These are phyloP conservation scores for Crotalus horridus DNA, from an alignment of 2,113 vertebrate genomes.

Conservation along the genomic window DNA sequence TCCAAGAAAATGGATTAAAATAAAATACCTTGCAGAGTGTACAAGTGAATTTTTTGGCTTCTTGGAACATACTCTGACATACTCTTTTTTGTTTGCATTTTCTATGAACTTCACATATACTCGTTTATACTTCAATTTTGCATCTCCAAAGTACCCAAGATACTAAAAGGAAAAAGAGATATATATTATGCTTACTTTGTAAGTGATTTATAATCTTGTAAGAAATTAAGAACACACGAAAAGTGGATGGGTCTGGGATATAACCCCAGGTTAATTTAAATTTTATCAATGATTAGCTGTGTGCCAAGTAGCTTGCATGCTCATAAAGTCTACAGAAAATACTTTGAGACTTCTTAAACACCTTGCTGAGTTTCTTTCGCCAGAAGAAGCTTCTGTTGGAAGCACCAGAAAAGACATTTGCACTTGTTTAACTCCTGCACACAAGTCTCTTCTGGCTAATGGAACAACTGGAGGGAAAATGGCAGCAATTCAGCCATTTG, in stretches of 20 bases:
- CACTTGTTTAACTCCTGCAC: not conserved
- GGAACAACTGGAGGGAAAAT: not conserved
- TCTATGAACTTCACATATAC: slow-evolving; percentile 97
- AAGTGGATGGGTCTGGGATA: not conserved
- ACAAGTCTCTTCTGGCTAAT: not conserved
- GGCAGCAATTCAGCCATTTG: not conserved
- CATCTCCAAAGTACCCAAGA: slow-evolving; percentile 96
- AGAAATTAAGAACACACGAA: not conserved
- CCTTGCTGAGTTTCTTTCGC: not conserved
- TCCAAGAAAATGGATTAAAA: slow-evolving; percentile 32
- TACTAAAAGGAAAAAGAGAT: slow-evolving; percentile 71
- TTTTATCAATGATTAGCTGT: not conserved
- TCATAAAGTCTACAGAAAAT: not conserved
- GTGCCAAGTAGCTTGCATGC: not conserved
- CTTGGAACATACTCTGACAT: slow-evolving; percentile 92
- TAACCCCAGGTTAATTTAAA: not conserved
- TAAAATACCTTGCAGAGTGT: slow-evolving; percentile 84
- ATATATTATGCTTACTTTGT: slow-evolving; percentile 1
- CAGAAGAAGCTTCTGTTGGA: not conserved
- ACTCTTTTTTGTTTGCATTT: slow-evolving; percentile 97
- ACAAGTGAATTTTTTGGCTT: slow-evolving; percentile 90
- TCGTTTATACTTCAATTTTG: slow-evolving; percentile 93
- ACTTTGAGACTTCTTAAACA: not conserved
- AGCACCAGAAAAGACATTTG: not conserved
- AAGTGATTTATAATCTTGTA: not conserved